Conservation (phyloP, 1,140 invertebrate species). For the Pentalonia nigronervosa region DNA sequence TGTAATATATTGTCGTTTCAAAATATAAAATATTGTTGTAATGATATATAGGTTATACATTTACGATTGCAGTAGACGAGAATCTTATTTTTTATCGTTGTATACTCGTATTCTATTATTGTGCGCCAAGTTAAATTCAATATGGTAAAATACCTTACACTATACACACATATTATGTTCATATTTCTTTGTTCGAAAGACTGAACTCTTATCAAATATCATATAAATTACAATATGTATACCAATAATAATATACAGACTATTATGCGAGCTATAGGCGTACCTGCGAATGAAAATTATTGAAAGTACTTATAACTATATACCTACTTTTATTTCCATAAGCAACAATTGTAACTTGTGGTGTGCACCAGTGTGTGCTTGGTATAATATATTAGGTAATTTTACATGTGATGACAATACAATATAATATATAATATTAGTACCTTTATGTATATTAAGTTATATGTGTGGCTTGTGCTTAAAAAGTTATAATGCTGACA, state of each 20-base stretch:
- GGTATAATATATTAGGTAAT: not conserved
- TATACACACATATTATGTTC: not conserved
- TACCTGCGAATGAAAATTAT: not conserved
- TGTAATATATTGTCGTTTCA: not conserved
- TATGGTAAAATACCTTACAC: not conserved
- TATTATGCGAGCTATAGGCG: not conserved
- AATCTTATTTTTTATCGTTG: not conserved
- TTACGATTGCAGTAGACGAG: not conserved
- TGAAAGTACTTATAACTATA: slow-evolving; percentile 3
- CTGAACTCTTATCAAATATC: slow-evolving; percentile 19
- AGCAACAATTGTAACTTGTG: not conserved
- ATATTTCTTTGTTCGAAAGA: not conserved
- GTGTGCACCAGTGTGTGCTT: not conserved
- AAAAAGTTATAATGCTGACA: slow-evolving; percentile 14
- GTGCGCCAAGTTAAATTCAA: not conserved
- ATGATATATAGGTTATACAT: not conserved
- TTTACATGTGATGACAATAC: not conserved
- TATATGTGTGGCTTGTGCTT: not conserved
- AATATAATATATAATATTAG: not conserved
- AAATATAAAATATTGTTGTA: not conserved
- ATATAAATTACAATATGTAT: not conserved
- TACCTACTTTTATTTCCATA: not conserved
- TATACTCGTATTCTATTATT: not conserved
- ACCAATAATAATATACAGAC: not conserved
- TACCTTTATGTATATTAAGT: not conserved